These are phyloP conservation scores for Drosophila malerkotliana DNA, from an alignment of 1,140 invertebrate genomes.

Conservation along the genomic window DNA sequence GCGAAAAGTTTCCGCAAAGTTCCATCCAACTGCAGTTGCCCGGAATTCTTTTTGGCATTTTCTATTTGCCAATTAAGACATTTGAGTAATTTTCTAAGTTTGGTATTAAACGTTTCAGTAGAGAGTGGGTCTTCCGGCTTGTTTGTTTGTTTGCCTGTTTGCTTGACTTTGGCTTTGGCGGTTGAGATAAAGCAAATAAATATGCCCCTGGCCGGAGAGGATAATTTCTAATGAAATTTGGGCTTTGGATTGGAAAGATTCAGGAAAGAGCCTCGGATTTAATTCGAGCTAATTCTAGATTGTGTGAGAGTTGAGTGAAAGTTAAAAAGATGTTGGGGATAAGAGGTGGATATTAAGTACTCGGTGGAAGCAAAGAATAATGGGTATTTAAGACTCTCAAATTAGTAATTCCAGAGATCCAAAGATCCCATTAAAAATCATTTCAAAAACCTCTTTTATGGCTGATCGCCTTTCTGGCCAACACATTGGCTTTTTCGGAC, in stretches of 20 bases:
- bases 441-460: too few relatives aligned
- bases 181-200: constrained; percentile 2
- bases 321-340: background rate
- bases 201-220: background rate
- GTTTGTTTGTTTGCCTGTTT: constrained; percentile 30
- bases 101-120: constrained; percentile 50
- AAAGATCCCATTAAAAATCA: too few relatives aligned
- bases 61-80: constrained; percentile 62
- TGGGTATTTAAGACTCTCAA: too few relatives aligned
- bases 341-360: too few relatives aligned
- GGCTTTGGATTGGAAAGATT: background rate
- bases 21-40: constrained; percentile 16
- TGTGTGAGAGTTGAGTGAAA: background rate
- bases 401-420: too few relatives aligned
- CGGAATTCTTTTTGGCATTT: constrained; percentile 15
- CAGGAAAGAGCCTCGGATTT: constrained; percentile 1
- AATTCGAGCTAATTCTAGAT: background rate
- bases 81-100: constrained; percentile 54
- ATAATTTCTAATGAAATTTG: constrained; percentile 28
- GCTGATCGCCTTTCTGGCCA: too few relatives aligned
- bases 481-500: background rate
- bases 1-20: constrained; percentile 38
- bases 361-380: too few relatives aligned
- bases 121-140: constrained; percentile 35
- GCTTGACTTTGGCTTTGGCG: constrained; percentile 34